Evolutionary conservation across 2,113 vertebrate genomes (phyloP), one percentile per base, ranked within the genome.

Genomic region (Lophotis ruficrista): DNA sequence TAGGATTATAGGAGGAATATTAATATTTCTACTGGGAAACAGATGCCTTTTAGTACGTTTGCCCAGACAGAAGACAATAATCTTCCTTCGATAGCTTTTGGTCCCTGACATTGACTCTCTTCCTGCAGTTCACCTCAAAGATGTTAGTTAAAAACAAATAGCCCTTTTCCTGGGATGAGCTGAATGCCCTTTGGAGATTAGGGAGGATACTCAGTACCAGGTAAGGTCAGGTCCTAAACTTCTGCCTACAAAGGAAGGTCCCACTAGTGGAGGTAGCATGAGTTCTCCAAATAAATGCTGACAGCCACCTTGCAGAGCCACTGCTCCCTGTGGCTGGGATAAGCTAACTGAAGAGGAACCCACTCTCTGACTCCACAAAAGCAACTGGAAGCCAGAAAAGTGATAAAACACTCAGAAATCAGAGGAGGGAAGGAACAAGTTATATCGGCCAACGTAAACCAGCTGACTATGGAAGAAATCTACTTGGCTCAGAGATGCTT

Each of bases 401-500:
- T 37, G 22, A 53, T 88, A 68, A 90, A 90, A 85, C 62, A 68
- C 61, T 81, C 78, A 89, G 51, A 94, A 88, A 88, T 58, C 24
- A 60, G 48, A 90, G 50, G 69, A 77, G n/a, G 57, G 76, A 94
- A 90, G 83, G 77, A 89, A 94, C 77, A 93, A 93, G 64, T 69
- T 37, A 51, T 91, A 54, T 65, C 13, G 60, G 83, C 83, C 83
- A 93, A 91, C 8, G 38, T 53, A 83, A 88, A 81, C 58, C 77
- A 96, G 48, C 51, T 86, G 51, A 85, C 76, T 76, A 9, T 72
- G 62, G 81, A 95, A 95, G 66, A 92, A 92, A 65, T 85, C 86
- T 85, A 72, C 83, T 92, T 96, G 96, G 96, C 96, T 97, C 96
- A 96, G 96, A 94, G 92, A 89, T 92, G 95, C 95, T 96, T 96